Evolutionary conservation across 2,888 invertebrate genomes (phyloP), one percentile per base, ranked within the genome.

Genomic region (Apodemia duryi): DNA sequence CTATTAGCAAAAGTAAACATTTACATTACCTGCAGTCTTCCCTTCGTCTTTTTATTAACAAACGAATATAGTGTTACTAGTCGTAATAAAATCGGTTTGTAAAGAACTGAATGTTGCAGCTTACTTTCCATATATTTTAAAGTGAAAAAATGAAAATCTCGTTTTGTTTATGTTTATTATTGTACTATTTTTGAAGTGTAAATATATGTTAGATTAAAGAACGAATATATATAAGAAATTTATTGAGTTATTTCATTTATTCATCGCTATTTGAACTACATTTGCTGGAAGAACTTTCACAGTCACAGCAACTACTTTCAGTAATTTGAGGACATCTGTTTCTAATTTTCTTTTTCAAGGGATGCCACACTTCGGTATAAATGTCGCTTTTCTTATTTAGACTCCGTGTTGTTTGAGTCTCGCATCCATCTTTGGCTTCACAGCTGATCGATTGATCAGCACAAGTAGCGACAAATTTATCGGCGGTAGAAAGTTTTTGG

Each of bases 221-320:
- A 86, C 86, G 86, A 81, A 79, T 91, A 85, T 88, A 88, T 85
- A 88, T 90, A 91, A 88, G 88, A 90, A 86, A 90, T 84, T 90
- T 51, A 51, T 90, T 88, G 88, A 88, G 86, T 85, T 67, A 66
- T 70, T 75, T 65, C 74, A 84, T 79, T 86, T 76, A 80, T 78
- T 79, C 72, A 66, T 64, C 49, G 21, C 49, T 66, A 52, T 32
- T 64, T 35, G 60, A 32, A 66, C 70, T 66, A 9, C 69, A 63
- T 29, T 51, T 21, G 21, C 49, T 21, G 7, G 70, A 70, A 29
- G 63, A 65, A 49, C 68, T 67, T 21, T 66, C 67, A 57, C 68
- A 69, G n/a, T 63, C 9, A 51, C 63, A 65, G n/a, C 10, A 46
- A 51, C 49, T 51, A 49, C 13, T 49, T 21, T 51, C 21, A 7